phyloP scores from a whole-genome alignment of 1,140 invertebrate genomes.

The Atopsyche davidsoni region DNA sequence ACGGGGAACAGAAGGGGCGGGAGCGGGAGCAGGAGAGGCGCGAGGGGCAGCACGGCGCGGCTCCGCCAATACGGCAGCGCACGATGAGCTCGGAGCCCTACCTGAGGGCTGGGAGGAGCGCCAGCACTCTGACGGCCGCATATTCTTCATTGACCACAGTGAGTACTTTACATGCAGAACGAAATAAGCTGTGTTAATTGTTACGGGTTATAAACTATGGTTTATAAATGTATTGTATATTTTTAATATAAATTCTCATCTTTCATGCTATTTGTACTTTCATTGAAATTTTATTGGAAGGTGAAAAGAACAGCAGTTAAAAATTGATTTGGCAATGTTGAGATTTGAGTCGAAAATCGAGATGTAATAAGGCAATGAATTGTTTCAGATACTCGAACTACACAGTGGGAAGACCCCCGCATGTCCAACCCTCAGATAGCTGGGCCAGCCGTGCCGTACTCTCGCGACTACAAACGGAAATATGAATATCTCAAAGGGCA shows the following conservation, averaged over 20 bases:
- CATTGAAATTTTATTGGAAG: not conserved
- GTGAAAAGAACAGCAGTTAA: no score
- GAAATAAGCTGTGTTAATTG: no score
- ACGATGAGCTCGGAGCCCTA: constrained; percentile 84
- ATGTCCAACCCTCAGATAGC: constrained; percentile 94
- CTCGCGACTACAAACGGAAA: constrained; percentile 97
- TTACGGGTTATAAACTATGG: no score
- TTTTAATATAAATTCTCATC: no score
- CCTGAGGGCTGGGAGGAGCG: constrained; percentile 98
- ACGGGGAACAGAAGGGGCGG: constrained; percentile 89
- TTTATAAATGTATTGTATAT: no score
- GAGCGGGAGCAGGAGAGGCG: constrained; percentile 74
- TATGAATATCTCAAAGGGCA: constrained; percentile 97
- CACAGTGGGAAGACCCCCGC: constrained; percentile 98
- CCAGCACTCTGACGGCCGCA: constrained; percentile 89
- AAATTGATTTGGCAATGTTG: no score
- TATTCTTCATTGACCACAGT: constrained; percentile 99
- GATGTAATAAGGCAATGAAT: no score
- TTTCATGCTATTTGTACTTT: no score
- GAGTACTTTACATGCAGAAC: no score
- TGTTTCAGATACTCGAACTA: constrained; percentile 85
- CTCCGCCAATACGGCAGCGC: constrained; percentile 41
- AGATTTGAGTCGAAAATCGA: no score
- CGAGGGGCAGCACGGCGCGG: constrained; percentile 40
- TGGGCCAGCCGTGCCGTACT: constrained; percentile 95